phyloP scores from a whole-genome alignment of 2,888 invertebrate species.

The Ligdia adustata region DNA sequence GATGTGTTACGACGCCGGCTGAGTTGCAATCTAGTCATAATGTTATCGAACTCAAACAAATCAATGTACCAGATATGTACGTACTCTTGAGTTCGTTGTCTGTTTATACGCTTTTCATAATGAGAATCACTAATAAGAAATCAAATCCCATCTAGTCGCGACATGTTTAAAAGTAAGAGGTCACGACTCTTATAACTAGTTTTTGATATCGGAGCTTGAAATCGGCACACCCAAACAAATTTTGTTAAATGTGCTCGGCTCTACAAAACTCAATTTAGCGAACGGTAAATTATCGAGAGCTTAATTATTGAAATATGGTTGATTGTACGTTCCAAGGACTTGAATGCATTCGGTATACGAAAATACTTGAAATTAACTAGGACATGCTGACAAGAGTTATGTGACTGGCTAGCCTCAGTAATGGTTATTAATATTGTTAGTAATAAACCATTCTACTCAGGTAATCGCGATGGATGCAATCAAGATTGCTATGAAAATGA shows the following conservation, averaged over 20 bases:
- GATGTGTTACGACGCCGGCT: constrained; percentile 21
- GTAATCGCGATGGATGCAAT: constrained; percentile 26
- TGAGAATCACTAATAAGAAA: constrained; percentile 50
- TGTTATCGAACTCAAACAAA: constrained; percentile 8
- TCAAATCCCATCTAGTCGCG: constrained; percentile 50
- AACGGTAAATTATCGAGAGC: constrained; percentile 35
- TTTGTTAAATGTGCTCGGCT: constrained; percentile 40
- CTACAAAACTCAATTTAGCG: constrained; percentile 33
- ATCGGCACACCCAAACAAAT: constrained; percentile 50
- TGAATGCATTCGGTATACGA: constrained; percentile 23
- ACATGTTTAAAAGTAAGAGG: constrained; percentile 54
- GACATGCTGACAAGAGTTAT: constrained; percentile 18
- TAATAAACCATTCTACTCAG: constrained; percentile 21
- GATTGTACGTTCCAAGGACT: constrained; percentile 29
- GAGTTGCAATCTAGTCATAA: constrained; percentile 1
- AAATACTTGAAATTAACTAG: constrained; percentile 29
- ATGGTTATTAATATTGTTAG: constrained; percentile 25
- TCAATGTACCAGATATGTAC: not conserved
- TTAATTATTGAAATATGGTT: constrained; percentile 33
- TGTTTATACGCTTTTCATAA: constrained; percentile 1
- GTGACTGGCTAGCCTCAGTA: constrained; percentile 21
- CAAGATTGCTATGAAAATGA: constrained; percentile 27
- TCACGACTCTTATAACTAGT: constrained; percentile 57
- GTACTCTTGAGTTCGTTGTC: not conserved
- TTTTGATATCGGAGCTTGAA: constrained; percentile 45